These are phyloP conservation scores for Calyptomena viridis DNA, from an alignment of 2,113 vertebrate species.

Conservation along the genomic window DNA sequence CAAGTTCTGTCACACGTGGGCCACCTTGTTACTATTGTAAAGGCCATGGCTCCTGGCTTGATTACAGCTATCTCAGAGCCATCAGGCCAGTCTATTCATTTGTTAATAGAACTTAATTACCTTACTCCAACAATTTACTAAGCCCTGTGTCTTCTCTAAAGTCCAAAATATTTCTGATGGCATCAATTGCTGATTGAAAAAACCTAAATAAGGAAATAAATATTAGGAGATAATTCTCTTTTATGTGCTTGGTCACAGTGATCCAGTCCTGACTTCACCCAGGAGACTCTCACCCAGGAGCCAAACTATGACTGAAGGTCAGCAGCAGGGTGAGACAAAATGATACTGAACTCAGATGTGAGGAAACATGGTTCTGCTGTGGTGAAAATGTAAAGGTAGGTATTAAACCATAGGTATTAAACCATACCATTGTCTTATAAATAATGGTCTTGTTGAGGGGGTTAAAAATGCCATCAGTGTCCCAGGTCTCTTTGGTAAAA, in stretches of 20 bases:
- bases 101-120: too few species aligned
- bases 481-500: background rate
- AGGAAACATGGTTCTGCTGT: background rate
- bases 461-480: background rate
- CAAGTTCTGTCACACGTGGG: too few species aligned
- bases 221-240: background rate
- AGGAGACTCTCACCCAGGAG: background rate
- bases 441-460: background rate
- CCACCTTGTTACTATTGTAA: too few species aligned
- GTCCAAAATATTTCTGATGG: background rate
- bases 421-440: background rate
- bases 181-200: background rate
- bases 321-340: background rate
- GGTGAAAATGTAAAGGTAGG: background rate
- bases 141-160: background rate
- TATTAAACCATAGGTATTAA: background rate
- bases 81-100: too few species aligned
- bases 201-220: background rate
- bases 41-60: too few species aligned
- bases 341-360: background rate
- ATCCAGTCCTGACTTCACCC: background rate
- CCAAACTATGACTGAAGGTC: background rate
- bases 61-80: too few species aligned
- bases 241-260: background rate
- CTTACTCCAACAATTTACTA: too few species aligned